Conservation (phyloP, 2,113 vertebrate genomes). For the Clarias macrocephalus region DNA sequence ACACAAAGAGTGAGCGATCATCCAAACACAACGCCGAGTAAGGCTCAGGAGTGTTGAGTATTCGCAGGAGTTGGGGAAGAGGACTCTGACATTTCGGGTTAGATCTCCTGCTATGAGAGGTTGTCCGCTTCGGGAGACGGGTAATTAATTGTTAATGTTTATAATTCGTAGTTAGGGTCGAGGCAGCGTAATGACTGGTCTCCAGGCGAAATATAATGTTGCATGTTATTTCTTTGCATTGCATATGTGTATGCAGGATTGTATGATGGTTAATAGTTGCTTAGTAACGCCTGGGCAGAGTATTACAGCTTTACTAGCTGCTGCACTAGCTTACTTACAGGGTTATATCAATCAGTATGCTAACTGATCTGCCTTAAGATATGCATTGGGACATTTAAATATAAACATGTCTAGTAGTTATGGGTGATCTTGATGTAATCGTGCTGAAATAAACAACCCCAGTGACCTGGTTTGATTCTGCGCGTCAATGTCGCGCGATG, state of each 20-base stretch:
- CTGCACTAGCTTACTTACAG: background rate
- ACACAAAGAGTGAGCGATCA: conserved; percentile 52
- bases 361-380: background rate
- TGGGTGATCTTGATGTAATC: background rate
- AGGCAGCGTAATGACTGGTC: background rate
- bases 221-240: background rate
- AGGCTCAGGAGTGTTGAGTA: background rate
- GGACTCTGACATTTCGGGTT: background rate
- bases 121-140: background rate
- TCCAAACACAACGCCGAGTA: background rate
- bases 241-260: background rate
- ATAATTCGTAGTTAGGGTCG: background rate
- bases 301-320: background rate
- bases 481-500: conserved; percentile 44
- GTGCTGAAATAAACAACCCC: background rate
- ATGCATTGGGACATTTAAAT: background rate
- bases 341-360: background rate
- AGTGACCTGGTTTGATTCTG: background rate
- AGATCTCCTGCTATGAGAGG: background rate
- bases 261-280: background rate
- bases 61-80: background rate
- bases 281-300: background rate
- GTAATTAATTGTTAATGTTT: conserved; percentile 12
- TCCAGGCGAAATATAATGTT: background rate
- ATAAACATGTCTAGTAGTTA: background rate